A percentile compares a stretch with the other conserved stretches of the same genome.
Evolutionary conservation across 2,797 vertebrate species (phyloP).

Genomic region (Kryptolebias ocellatus): DNA sequence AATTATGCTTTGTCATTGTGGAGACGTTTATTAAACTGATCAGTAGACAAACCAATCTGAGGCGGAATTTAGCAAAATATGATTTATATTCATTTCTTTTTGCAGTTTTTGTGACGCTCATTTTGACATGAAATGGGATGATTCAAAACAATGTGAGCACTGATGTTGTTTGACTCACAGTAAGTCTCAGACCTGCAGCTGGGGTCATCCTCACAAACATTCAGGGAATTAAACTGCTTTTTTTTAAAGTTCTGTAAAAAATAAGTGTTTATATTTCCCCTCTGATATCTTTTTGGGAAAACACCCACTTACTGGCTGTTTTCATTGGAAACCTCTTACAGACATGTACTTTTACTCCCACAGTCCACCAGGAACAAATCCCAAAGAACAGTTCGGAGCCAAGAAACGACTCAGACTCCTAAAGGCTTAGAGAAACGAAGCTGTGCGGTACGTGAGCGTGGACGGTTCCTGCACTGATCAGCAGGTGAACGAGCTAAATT

Average conservation of each 20-base stretch:
- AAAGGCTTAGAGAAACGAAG: slow-evolving; percentile 11
- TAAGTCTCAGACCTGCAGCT: neutral
- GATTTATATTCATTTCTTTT: too few species aligned
- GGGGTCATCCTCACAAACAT: slow-evolving; percentile 33
- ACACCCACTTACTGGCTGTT: slow-evolving; percentile 26
- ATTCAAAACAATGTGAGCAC: neutral
- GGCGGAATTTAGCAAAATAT: too few species aligned
- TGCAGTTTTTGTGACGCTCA: too few species aligned
- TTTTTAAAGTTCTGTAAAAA: slow-evolving; percentile 22
- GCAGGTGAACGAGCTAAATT: slow-evolving; percentile 31
- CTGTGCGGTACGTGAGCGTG: neutral
- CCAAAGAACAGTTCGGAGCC: too few species aligned
- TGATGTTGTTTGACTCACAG: too few species aligned
- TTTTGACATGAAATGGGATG: neutral
- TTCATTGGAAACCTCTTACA: slow-evolving; percentile 27
- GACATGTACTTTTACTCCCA: slow-evolving; percentile 24
- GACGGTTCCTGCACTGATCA: slow-evolving; percentile 34
- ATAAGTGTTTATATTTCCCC: slow-evolving; percentile 32
- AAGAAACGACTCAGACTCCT: slow-evolving; percentile 11
- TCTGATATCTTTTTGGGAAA: slow-evolving; percentile 44
- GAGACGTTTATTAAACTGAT: too few species aligned
- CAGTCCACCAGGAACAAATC: slow-evolving; percentile 31
- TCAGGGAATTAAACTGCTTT: slow-evolving; percentile 13
- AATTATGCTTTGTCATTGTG: too few species aligned
- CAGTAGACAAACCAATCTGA: too few species aligned